Evolutionary conservation across 2,797 vertebrate genomes (phyloP), one percentile per base, ranked within the genome.

Genomic region (Streptopelia turtur): DNA sequence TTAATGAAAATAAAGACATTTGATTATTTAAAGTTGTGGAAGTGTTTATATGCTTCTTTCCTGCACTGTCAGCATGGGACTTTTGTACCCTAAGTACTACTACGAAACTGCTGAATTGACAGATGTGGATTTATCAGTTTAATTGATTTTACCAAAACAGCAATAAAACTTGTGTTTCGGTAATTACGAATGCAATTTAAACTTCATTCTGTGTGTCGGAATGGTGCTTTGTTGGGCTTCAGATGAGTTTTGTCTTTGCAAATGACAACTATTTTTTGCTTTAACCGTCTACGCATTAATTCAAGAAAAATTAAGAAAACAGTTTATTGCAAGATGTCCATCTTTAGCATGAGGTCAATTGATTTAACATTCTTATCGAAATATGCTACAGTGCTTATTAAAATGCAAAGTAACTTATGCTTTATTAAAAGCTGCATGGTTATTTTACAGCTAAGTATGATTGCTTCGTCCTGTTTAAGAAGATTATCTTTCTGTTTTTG

Each of bases 401-500:
- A 97, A 92, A 56, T 65, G 39, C 7, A 35, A 90, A 87, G 27
- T 87, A 69, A 90, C 83, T 93, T 95, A 79, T 6, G 4, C 39
- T 27, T 59, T 81, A 83, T 84, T 90, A 92, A 93, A 35, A 89
- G 39, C 37, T 89, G 27, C 75, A 35, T 84, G 72, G 63, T 74
- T 95, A 25, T 84, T 89, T 84, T 82, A 45, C 57, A 89, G 66
- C 43, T 74, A 63, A 92, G 23, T 94, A 33, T 41, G 82, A 93
- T 89, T 92, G 17, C 71, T 70, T 94, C 4, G 13, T 96, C 41
- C 23, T 87, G 11, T 90, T 91, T 89, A 83, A 91, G 91, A 89
- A 90, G 81, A 92, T 94, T 60, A 81, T 93, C 72, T 80, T 92
- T 85, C 75, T 86, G 69, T 57, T 89, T 92, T 82, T 80, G 43